Evolutionary conservation across 1,140 invertebrate genomes (phyloP), one percentile per base, ranked within the genome.

Genomic region (Macrosteles quadrilineatus): DNA sequence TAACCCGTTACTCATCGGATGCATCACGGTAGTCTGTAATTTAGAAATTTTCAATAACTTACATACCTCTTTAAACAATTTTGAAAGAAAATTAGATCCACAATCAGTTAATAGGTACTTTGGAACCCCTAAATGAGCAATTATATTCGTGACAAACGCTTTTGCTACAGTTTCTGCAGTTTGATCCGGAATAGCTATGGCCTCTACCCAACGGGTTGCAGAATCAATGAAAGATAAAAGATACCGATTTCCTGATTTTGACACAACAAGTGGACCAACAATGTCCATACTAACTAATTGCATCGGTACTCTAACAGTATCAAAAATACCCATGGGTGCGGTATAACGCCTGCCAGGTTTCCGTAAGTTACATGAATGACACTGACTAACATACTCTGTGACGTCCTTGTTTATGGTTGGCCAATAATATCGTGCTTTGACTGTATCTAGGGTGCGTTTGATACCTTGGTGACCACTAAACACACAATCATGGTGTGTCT

Each of bases 151-250:
- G 1, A 74, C 75, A n/a, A 77, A 71, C 11, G 64, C 57, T 14
- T 57, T 67, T 2, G 73, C 73, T 27, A 75, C 69, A 0, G 72
- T 74, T 62, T 73, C 68, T 12, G 76, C 73, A 27, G 71, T 74
- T 65, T 76, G 70, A 57, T 80, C 66, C 31, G 68, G 68, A 2
- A 79, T 25, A 25, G 75, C 50, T 21, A 68, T 74, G 9, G 74
- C 75, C 65, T 76, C 73, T 2, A 27, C 53, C 67, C 72, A 80
- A 63, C 75, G 74, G 1, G 78, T 79, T 77, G 75, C 1, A 32
- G 72, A 69, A 50, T 76, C 74, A 1, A 73, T 69, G 9, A 77
- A 66, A 0, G 78, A 75, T 3, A 80, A 40, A 11, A 78, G 73
- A 29, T 75, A 75, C 25, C 67, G 69, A 50, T 78, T 80, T 1